A percentile compares a stretch with the other conserved stretches of the same genome.
Evolutionary conservation across 1,140 invertebrate species (phyloP).

Genomic region (Drosophila pruinosa): DNA sequence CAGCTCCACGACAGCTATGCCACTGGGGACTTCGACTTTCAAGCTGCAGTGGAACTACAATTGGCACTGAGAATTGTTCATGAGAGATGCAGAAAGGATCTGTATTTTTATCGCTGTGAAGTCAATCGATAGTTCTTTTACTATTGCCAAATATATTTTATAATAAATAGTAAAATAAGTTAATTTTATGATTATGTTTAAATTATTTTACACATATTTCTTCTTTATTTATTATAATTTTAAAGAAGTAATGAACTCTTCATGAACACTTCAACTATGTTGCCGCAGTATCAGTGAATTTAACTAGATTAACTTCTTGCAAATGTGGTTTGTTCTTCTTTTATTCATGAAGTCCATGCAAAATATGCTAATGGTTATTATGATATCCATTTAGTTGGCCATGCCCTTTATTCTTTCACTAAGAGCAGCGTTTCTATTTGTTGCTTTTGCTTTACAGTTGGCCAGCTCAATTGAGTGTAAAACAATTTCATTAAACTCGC

Average conservation of each 20-base stretch:
- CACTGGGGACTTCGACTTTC: not conserved
- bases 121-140: too few relatives aligned
- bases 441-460: conserved; percentile 62
- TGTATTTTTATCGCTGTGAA: not conserved
- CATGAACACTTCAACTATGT: not conserved
- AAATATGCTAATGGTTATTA: conserved; percentile 47
- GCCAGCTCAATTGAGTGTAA: conserved; percentile 81
- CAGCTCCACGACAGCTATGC: conserved; percentile 7
- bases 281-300: conserved; percentile 2
- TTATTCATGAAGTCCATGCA: conserved; percentile 47
- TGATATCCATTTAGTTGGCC: conserved; percentile 50
- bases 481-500: conserved; percentile 77
- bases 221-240: too few relatives aligned
- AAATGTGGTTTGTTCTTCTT: conserved; percentile 36
- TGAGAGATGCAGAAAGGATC: not conserved
- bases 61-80: not conserved
- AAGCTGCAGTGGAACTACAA: not conserved
- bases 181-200: too few relatives aligned
- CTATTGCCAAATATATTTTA: too few relatives aligned
- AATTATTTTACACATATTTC: too few relatives aligned
- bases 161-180: too few relatives aligned
- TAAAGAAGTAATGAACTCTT: not conserved
- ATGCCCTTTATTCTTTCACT: conserved; percentile 1
- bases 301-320: conserved; percentile 52
- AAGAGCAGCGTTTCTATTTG: not conserved